Evolutionary conservation across 2,113 vertebrate genomes (phyloP).

Genomic region (Cryptomyrus ogoouensis): DNA sequence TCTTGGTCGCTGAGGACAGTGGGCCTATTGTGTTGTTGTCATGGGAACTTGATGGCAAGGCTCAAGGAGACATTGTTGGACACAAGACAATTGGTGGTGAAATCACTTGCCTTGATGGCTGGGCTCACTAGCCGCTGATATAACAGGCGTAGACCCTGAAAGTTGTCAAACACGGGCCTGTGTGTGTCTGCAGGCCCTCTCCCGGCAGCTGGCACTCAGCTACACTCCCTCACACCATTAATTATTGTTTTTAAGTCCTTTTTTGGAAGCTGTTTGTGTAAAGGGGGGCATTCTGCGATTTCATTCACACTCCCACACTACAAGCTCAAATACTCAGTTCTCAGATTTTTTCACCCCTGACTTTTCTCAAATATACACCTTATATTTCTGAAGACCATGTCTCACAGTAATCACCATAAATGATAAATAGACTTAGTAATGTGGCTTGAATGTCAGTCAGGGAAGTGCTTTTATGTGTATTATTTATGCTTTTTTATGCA

Average conservation of each 20-base stretch:
- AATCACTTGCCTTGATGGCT: constrained; percentile 38
- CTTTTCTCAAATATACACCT: background rate
- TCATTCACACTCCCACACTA: background rate
- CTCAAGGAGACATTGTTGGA: constrained; percentile 57
- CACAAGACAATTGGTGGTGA: constrained; percentile 49
- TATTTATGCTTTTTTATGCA: background rate
- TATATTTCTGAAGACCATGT: background rate
- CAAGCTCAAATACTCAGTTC: background rate
- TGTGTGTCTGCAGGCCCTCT: background rate
- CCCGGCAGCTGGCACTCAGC: background rate
- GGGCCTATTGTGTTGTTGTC: constrained; percentile 28
- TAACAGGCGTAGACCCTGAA: constrained; percentile 25
- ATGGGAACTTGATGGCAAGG: constrained; percentile 19
- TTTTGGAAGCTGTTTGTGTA: background rate
- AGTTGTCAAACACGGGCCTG: background rate
- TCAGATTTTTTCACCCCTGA: background rate
- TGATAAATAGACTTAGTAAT: background rate
- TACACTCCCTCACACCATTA: background rate
- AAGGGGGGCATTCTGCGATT: background rate
- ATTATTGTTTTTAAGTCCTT: background rate
- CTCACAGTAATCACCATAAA: background rate
- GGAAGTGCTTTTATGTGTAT: background rate
- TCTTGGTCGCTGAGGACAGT: constrained; percentile 12
- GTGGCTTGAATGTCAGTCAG: background rate
- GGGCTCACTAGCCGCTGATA: constrained; percentile 16